Base-by-base conservation (phyloP, 2,888 invertebrate species). In the Euspilapteryx auroguttella region DNA sequence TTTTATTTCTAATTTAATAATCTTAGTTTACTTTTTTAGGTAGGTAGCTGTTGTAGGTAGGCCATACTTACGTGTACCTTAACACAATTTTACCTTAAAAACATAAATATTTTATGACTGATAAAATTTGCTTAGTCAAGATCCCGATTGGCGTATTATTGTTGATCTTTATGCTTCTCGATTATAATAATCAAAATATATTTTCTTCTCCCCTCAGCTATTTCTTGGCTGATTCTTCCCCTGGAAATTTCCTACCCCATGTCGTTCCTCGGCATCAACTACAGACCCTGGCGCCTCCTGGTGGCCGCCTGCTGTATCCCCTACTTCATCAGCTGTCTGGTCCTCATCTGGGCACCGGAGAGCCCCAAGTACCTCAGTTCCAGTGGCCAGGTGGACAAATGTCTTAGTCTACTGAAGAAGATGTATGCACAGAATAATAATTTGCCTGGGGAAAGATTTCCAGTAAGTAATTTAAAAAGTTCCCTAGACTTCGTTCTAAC, bases 341-440 rank as follows among this genome's bases (percentile, higher is more conserved):
- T 82, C 9, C 56, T 85, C 9, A 47, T 75, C 5, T 65, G 71
- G 24, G 75, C 85, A 9, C 89, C 90, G 0, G 92, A 92, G 49
- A 91, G 87, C 35, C 91, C 92, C 0, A 88, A 89, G 55, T 92
- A 85, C 50, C 61, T 85, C 23, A 71, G 83, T 21, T 79, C 84
- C 1, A 80, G 79, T 29, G 84, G 85, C 0, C 59, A 75, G 30
- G 55, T 73, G 1, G 75, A 80, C 0, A 73, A 77, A 23, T 84
- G 88, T 1, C 46, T 89, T 26, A 44, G 50, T 2, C 58, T 69
- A 0, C 47, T 73, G 14, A 65, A 49, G 40, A 53, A 42, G 10
- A 71, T 75, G n/a, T 73, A 69, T 29, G 37, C 55, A 5, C 38
- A 48, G 1, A 73, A 75, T 30, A 55, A 53, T 4, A 47, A 54